Conservation (phyloP, 2,888 invertebrate genomes). For the Eupithecia pulchellata region DNA sequence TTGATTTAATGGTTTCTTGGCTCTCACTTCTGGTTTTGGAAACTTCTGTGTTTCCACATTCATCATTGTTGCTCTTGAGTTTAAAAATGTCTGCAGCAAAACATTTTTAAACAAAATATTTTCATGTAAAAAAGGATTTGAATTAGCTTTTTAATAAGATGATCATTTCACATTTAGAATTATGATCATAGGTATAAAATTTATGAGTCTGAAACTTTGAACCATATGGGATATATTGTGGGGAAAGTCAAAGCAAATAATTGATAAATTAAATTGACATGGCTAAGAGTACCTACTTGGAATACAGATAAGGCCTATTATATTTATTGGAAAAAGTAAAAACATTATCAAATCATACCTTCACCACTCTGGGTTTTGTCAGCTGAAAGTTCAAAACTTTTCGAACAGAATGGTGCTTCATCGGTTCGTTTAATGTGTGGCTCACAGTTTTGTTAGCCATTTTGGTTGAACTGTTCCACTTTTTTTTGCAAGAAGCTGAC, state of each 20-base stretch:
- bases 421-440: conserved; percentile 62
- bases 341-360: conserved; percentile 22
- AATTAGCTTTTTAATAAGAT: not conserved
- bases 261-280: not conserved
- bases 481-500: conserved; percentile 57
- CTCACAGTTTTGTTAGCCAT: conserved; percentile 65
- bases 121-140: not conserved
- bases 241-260: not conserved
- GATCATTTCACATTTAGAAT: not conserved
- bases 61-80: conserved; percentile 53
- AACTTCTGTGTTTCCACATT: conserved; percentile 64
- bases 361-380: conserved; percentile 49
- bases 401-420: conserved; percentile 65
- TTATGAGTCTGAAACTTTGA: not conserved
- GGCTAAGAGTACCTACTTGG: not conserved
- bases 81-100: conserved; percentile 55
- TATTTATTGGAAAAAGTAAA: not conserved
- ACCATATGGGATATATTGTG: not conserved
- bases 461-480: conserved; percentile 78
- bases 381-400: conserved; percentile 74
- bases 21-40: conserved; percentile 61
- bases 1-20: conserved; percentile 60
- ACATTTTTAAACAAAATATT: not conserved
- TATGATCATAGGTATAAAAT: no score
- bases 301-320: not conserved